Evolutionary conservation across 2,113 vertebrate species (phyloP), one percentile per base, ranked within the genome.

Genomic region (Tauraco erythrolophus): DNA sequence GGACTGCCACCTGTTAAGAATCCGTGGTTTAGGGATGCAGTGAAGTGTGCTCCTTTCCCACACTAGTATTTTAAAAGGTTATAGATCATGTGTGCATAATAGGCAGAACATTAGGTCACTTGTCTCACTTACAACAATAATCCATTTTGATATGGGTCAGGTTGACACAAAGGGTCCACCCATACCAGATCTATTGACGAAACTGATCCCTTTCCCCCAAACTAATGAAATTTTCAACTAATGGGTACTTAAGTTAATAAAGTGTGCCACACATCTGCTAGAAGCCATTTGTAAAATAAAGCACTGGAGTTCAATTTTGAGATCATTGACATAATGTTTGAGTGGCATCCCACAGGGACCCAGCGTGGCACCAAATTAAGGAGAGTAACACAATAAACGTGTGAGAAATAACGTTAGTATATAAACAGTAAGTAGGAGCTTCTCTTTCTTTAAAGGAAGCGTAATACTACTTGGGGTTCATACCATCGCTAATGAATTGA

Each of bases 111-210:
- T 98, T 98, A 98, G 98, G 98, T 98, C 98, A 96, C 98, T 98
- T 98, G 98, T 98, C 98, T 98, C 98, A 98, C 98, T 98, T 98
- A 98, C 98, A 98, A 98, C 98, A 98, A 98, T 99, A 98, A 99
- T 99, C 98, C 98, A 76, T 98, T 99, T 98, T 98, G 98, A 98
- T 98, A 98, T 98, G 98, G 98, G 98, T 99, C 98, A 99, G 97
- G 89, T 97, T 97, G 97, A 98, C 98, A 98, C 98, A 98, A 98
- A 98, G 98, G 97, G 97, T 98, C 98, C 97, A 98, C 98, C 98
- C 98, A 97, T 96, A 98, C 98, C 97, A 97, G 98, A 98, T 98
- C 98, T 98, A 98, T 98, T 98, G 98, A 98, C 97, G 87, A 98
- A 98, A 98, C 98, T 97, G 97, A 98, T 98, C 98, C 98, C 98